A percentile compares a stretch with the other conserved stretches of the same genome.
Evolutionary conservation across 2,113 vertebrate genomes (phyloP).

Genomic region (Megaceryle torquata): DNA sequence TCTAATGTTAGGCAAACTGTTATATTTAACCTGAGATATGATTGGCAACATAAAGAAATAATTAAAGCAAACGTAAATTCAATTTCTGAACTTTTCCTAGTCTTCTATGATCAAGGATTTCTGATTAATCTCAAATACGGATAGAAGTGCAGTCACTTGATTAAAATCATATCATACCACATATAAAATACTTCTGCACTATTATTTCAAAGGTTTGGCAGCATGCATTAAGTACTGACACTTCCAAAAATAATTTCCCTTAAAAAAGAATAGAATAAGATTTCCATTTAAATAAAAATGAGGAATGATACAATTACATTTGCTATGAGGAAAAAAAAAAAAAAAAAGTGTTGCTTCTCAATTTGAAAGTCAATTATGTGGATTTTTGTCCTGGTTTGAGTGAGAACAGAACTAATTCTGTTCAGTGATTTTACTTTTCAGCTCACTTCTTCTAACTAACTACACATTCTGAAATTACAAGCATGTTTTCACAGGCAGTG

Average conservation of each 20-base stretch:
- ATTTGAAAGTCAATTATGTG: neutral
- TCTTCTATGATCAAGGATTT: neutral
- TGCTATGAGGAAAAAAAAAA: neutral
- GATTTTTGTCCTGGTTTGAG: neutral
- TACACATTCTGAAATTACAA: too few relatives aligned
- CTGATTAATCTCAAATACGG: neutral
- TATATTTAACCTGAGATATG: neutral
- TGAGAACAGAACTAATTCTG: too few relatives aligned
- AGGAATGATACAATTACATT: neutral
- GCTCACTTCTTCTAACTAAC: too few relatives aligned
- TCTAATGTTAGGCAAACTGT: neutral
- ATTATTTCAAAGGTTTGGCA: neutral
- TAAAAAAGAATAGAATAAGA: neutral
- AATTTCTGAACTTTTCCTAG: neutral
- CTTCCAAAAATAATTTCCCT: neutral
- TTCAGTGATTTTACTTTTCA: too few relatives aligned
- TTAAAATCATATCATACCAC: neutral
- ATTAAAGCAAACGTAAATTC: neutral
- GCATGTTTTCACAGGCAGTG: too few relatives aligned
- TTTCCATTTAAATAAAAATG: neutral
- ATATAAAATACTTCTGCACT: neutral
- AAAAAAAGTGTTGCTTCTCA: neutral
- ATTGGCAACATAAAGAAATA: neutral
- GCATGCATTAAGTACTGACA: neutral
- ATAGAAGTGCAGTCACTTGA: neutral